A percentile compares a stretch with the other conserved stretches of the same genome.
Conservation (phyloP, 2,797 vertebrate genomes). For the Arvicola amphibius region DNA sequence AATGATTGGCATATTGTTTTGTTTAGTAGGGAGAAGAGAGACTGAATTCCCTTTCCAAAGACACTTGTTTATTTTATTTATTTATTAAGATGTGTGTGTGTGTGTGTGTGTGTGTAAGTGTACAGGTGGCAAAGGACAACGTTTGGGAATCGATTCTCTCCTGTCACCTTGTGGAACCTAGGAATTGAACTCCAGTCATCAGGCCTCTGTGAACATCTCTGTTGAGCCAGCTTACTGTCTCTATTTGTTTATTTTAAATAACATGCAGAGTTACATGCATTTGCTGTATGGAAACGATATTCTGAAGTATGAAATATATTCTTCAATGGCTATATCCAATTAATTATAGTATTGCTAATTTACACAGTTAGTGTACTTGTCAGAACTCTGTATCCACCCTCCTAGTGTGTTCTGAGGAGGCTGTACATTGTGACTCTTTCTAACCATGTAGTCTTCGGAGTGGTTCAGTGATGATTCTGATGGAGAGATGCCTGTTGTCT, state of each 20-base stretch:
- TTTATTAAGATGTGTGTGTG: not conserved
- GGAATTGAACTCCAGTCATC: not conserved
- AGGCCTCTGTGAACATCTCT: not conserved
- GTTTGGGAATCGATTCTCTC: not conserved
- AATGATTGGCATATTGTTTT: slow-evolving; percentile 35
- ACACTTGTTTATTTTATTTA: not conserved
- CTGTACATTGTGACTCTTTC: not conserved
- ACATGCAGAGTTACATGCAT: not conserved
- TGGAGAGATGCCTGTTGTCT: not conserved
- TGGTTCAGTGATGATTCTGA: not conserved
- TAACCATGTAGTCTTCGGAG: not conserved
- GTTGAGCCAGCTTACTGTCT: too few species aligned
- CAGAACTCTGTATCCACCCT: not conserved
- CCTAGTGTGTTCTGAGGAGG: not conserved
- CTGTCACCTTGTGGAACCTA: not conserved
- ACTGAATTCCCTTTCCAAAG: not conserved
- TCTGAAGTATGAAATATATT: not conserved
- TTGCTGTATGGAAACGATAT: not conserved
- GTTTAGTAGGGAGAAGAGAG: slow-evolving; percentile 8
- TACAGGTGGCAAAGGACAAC: not conserved
- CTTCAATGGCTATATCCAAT: not conserved
- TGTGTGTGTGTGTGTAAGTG: not conserved
- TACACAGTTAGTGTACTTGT: not conserved
- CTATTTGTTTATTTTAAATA: not conserved
- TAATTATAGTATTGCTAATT: not conserved